Evolutionary conservation across 2,888 invertebrate species (phyloP).

Genomic region (Ommatoiulus sabulosus): DNA sequence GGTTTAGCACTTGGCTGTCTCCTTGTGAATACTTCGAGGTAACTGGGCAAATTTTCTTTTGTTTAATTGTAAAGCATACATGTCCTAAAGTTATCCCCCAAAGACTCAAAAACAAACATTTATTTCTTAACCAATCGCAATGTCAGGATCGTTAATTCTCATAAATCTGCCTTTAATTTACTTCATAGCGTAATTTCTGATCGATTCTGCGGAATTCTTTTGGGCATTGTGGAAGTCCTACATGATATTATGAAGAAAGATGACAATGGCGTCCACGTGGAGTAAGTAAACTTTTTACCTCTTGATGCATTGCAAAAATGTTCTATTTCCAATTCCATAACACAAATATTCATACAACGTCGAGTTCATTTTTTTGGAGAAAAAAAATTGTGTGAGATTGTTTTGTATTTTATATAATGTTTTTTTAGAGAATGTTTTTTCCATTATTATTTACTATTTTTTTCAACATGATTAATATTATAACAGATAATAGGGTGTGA

Average conservation of each 20-base stretch:
- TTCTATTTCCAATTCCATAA: neutral
- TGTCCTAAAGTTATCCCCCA: constrained; percentile 70
- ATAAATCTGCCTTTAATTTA: no score
- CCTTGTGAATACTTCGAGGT: constrained; percentile 66
- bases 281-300: constrained; percentile 68
- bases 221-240: constrained; percentile 80
- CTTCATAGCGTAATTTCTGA: constrained; percentile 74
- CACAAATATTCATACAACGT: no score
- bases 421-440: neutral
- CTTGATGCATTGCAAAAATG: neutral
- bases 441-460: neutral
- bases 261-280: constrained; percentile 74
- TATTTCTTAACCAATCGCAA: no score
- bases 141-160: no score
- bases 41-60: constrained; percentile 57
- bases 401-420: neutral
- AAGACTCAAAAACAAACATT: no score
- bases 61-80: constrained; percentile 64
- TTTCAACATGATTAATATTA: no score
- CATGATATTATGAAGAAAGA: constrained; percentile 83
- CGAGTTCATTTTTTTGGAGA: no score
- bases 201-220: constrained; percentile 79
- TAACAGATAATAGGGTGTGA: no score
- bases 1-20: constrained; percentile 73
- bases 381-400: no score